Evolutionary conservation across 2,113 vertebrate species (phyloP).

Genomic region (Falco punctatus): DNA sequence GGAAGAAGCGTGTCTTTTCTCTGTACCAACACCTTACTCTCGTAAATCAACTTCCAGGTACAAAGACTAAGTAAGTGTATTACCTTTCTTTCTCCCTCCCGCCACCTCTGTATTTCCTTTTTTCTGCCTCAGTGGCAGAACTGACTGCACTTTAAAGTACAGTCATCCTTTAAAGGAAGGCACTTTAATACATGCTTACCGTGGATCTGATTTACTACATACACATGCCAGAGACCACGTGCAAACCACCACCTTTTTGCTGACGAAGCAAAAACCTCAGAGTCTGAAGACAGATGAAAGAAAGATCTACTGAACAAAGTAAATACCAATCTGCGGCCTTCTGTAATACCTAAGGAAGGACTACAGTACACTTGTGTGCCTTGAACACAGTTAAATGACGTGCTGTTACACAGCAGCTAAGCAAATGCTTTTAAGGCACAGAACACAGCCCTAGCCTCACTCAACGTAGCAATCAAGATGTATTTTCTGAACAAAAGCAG

Average conservation of each 20-base stretch:
- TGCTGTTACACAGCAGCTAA: neutral
- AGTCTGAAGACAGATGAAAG: neutral
- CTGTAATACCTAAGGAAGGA: neutral
- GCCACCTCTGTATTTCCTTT: neutral
- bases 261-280: neutral
- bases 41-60: neutral
- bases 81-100: neutral
- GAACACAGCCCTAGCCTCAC: neutral
- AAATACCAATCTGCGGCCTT: neutral
- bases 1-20: neutral
- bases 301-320: neutral
- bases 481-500: neutral
- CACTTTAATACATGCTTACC: neutral
- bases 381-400: neutral
- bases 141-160: neutral
- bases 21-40: neutral
- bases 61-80: neutral
- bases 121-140: neutral
- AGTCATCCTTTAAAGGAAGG: neutral
- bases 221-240: neutral
- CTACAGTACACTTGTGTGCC: neutral
- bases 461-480: accelerated
- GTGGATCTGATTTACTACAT: neutral
- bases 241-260: neutral
- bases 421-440: neutral